Evolutionary conservation across 2,888 invertebrate genomes (phyloP), one percentile per base, ranked within the genome.

Genomic region (Hydropsyche betteni): DNA sequence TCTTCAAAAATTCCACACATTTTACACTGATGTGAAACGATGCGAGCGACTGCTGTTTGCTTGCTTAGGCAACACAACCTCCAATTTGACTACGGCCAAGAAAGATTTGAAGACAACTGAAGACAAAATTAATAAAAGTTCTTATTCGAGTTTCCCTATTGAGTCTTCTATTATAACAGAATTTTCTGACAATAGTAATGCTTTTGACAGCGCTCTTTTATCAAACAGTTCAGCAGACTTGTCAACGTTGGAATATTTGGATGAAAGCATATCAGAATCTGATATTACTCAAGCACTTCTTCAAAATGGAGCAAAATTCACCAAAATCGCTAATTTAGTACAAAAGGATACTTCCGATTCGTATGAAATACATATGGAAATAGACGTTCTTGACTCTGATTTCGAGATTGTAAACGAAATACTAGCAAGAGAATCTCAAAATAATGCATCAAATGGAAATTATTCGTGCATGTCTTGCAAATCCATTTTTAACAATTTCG

Each of bases 81-180:
- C 75, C 5, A 44, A 44, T 44, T 44, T 10, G 10, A 44, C 7
- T 44, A 1, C 44, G 1, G 10, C 7, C 44, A 44, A 44, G 10
- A 55, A 81, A 81, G 80, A 1, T 87, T 86, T 82, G 83, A 82
- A 7, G 82, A 82, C 4, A 81, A 87, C n/a, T 86, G 86, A 78
- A 87, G 87, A 0, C 80, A 87, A 53, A 86, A 87, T 0, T 86
- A 86, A 80, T 86, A 86, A 0, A 87, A 87, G 82, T 87, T 87
- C 44, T 8, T 10, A 44, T 8, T 36, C 4, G 36, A 64, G 2
- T 2, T n/a, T 4, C 36, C 24, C 36, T 36, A 36, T 36, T 79
- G 87, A 87, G 75, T 87, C 87, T 0, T 87, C 87, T 80, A 87
- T 87, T 6, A 83, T 87, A 5, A 74, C 87, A 68, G 87, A 88